Evolutionary conservation across 2,113 vertebrate species (phyloP).

Genomic region (Anoura caudifer): DNA sequence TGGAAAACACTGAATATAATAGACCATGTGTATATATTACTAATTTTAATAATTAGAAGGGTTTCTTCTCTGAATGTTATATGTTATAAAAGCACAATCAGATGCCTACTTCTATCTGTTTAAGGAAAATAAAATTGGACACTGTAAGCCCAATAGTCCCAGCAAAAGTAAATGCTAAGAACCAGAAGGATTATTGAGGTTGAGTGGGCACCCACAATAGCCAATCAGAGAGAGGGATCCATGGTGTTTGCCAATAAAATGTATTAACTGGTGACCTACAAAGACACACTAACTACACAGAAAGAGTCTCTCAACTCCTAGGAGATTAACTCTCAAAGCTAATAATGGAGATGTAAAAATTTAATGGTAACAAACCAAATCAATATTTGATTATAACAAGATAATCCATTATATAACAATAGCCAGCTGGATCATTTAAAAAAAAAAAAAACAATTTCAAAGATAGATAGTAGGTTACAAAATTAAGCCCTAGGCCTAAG

Average conservation of each 20-base stretch:
- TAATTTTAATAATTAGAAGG: background rate
- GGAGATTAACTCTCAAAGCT: conserved; percentile 15
- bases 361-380: conserved; percentile 38
- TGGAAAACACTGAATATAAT: background rate
- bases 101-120: background rate
- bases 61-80: background rate
- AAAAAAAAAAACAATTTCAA: background rate
- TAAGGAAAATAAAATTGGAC: background rate
- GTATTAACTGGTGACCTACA: background rate
- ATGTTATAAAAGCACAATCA: background rate
- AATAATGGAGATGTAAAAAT: background rate
- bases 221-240: background rate
- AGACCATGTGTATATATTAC: background rate
- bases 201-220: background rate
- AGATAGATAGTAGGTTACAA: conserved; percentile 3
- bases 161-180: background rate
- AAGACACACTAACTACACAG: background rate
- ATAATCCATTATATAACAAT: conserved; percentile 27
- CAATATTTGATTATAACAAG: conserved; percentile 42
- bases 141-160: background rate
- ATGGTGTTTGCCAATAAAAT: background rate
- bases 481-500: conserved; percentile 45
- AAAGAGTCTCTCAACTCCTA: background rate
- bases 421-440: background rate
- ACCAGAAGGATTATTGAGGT: background rate